Evolutionary conservation across 2,113 vertebrate species (phyloP).

Genomic region (Acanthisitta chloris): DNA sequence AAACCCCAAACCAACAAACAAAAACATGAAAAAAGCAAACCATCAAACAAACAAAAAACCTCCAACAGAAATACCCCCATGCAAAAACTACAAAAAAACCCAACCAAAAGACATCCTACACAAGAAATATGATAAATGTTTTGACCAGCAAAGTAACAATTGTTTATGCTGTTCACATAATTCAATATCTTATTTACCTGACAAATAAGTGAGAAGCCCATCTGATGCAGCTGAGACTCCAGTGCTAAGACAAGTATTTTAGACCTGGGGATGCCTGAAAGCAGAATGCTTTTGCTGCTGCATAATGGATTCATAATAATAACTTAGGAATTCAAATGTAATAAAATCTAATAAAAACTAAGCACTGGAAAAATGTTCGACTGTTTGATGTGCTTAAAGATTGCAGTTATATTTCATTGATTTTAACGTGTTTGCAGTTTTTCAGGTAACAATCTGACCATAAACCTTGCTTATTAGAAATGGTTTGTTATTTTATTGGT

Average conservation of each 20-base stretch:
- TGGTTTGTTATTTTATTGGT: background rate
- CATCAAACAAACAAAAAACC: background rate
- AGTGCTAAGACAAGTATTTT: background rate
- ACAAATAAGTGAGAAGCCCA: background rate
- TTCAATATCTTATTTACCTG: background rate
- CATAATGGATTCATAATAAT: background rate
- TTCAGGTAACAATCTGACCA: background rate
- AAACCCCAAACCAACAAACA: too few species aligned
- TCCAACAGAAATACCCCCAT: rapidly evolving
- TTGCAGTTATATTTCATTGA: background rate
- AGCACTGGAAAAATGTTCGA: background rate
- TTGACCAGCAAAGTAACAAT: background rate
- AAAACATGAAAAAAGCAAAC: background rate
- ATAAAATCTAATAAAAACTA: constrained; percentile 2
- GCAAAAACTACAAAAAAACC: too few species aligned
- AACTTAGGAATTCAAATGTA: background rate
- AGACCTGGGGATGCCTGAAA: background rate
- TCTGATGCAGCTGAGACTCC: background rate
- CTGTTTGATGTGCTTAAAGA: background rate
- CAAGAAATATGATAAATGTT: background rate
- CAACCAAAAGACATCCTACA: background rate
- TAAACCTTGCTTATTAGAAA: background rate
- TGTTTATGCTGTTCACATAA: background rate
- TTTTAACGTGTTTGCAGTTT: background rate
- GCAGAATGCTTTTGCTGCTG: background rate